A percentile compares a stretch with the other conserved stretches of the same genome.
Conservation (phyloP, 2,888 invertebrate species). For the Ochlodes sylvanus region DNA sequence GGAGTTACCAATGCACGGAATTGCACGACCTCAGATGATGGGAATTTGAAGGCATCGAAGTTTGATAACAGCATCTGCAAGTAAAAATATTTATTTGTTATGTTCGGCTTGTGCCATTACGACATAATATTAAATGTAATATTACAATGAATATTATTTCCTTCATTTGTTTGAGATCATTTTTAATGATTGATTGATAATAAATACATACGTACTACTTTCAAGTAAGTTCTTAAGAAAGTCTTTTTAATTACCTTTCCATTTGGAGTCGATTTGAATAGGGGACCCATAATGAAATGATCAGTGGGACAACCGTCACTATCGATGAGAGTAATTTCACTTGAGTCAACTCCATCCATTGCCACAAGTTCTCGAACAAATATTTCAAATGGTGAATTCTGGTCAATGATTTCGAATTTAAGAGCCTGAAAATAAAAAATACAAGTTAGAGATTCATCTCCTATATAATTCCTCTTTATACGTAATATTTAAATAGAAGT, state of each 20-base stretch:
- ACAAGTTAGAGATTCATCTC: constrained; percentile 7
- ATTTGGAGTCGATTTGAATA: constrained; percentile 91
- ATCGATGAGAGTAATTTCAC: constrained; percentile 96
- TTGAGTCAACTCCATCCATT: constrained; percentile 96
- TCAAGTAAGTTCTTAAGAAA: no score
- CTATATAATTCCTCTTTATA: no score
- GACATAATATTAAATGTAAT: no score
- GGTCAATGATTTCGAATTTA: constrained; percentile 96
- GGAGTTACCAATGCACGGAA: constrained; percentile 98
- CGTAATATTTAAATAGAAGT: no score
- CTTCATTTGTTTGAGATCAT: no score
- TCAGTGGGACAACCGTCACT: constrained; percentile 97
- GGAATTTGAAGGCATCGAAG: constrained; percentile 98
- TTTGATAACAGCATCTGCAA: constrained; percentile 92
- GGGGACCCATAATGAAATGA: constrained; percentile 96
- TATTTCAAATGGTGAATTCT: constrained; percentile 97
- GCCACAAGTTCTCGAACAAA: constrained; percentile 97
- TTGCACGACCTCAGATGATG: constrained; percentile 96
- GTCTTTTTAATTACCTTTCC: constrained; percentile 87
- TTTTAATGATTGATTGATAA: no score
- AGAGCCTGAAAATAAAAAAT: constrained; percentile 85
- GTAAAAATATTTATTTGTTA: constrained; percentile 38
- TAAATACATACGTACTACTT: no score
- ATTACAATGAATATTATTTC: no score
- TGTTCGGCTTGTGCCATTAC: no score